A percentile compares a stretch with the other conserved stretches of the same genome.
phyloP scores from a whole-genome alignment of 2,113 vertebrate genomes.

The Chinchilla lanigera region DNA sequence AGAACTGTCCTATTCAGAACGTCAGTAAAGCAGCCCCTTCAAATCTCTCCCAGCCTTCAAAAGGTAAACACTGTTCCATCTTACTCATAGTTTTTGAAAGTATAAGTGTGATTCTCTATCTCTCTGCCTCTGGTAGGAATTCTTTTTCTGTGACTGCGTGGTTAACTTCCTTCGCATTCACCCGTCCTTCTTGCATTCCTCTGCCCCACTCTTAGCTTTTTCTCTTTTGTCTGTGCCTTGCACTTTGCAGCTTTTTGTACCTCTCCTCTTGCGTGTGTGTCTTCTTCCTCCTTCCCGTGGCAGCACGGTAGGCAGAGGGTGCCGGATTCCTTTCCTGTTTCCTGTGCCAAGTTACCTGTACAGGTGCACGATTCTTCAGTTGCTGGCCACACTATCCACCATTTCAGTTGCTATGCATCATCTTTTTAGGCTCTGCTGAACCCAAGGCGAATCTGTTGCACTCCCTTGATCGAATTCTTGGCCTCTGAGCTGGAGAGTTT shows the following conservation, averaged over 20 bases:
- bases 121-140: background rate
- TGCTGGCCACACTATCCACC: background rate
- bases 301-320: background rate
- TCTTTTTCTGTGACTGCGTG: background rate
- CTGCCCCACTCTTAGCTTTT: background rate
- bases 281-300: background rate
- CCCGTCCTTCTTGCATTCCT: background rate
- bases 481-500: background rate
- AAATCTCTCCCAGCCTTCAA: background rate
- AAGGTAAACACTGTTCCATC: background rate
- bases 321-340: background rate
- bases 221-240: background rate
- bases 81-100: background rate
- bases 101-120: background rate
- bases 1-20: background rate
- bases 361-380: background rate
- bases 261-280: background rate
- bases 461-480: background rate
- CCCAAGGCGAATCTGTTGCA: background rate
- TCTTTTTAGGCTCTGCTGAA: background rate
- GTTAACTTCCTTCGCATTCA: background rate
- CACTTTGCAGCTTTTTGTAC: background rate
- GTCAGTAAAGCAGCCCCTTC: background rate
- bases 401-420: background rate
- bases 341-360: background rate